These are phyloP conservation scores for Ephydatia muelleri DNA, from an alignment of 37 sponge, comb jelly and placozoan genomes.

Conservation along the genomic window DNA sequence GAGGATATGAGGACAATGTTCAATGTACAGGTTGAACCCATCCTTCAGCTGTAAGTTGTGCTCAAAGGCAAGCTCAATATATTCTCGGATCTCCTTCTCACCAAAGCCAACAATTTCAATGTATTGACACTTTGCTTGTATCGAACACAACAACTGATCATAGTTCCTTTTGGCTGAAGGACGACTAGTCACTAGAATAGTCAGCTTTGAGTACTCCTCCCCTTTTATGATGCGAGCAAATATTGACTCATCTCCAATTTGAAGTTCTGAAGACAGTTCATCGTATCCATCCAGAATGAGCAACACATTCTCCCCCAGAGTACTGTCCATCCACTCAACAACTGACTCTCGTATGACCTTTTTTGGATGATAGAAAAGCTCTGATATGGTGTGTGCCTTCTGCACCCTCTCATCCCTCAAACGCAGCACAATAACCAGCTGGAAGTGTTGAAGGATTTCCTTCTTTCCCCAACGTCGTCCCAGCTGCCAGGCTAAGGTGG, in stretches of 20 bases:
- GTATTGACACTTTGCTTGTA: neutral
- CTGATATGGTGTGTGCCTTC: neutral
- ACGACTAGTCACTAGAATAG: conserved; percentile 11
- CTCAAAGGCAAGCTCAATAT: neutral
- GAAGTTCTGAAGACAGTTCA: neutral
- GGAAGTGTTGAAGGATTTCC: conserved; percentile 7
- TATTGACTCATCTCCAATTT: neutral
- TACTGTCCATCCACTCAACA: neutral
- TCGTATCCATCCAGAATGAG: no score
- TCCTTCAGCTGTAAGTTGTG: neutral
- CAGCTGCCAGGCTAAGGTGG: conserved; percentile 16
- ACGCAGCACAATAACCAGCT: conserved; percentile 2
- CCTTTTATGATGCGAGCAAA: conserved; percentile 1
- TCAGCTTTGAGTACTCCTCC: neutral
- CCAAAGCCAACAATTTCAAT: no score
- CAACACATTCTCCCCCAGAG: no score
- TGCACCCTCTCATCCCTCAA: conserved; percentile 11
- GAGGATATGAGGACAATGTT: neutral
- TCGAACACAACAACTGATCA: neutral
- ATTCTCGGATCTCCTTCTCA: conserved; percentile 1
- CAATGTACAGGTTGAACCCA: neutral
- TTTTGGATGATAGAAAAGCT: neutral
- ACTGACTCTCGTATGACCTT: neutral
- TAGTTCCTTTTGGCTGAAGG: conserved; percentile 2
- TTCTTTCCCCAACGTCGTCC: conserved; percentile 8